Evolutionary conservation across 2,797 vertebrate genomes (phyloP), one percentile per base, ranked within the genome.

Genomic region (Buphagus erythrorhynchus): DNA sequence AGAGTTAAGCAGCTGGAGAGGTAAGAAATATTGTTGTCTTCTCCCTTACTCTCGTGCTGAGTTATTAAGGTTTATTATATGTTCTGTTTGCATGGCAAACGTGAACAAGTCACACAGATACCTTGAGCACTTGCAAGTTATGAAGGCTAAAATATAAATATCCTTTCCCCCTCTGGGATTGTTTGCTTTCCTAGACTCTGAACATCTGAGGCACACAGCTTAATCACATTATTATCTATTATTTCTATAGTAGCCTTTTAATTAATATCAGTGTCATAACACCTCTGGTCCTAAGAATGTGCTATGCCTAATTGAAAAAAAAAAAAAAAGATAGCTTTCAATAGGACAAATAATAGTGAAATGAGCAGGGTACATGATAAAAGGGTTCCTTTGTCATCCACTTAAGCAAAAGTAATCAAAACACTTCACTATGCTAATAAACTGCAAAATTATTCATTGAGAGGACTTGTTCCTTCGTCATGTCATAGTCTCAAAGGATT

Each of bases 361-460:
- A 78, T 52, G 62, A 95, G 69, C 38, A 75, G 66, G 26, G 51
- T 58, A 52, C 17, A 5, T 55, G 85, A 72, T 75, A 86, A 90
- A 91, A 84, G 35, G 20, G 36, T 62, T 86, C 66, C 66, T 86
- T 89, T 93, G 89, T 88, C 69, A 71, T 68, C 77, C 94, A 86
- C 69, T 88, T 91, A 28, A 82, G 61, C 68, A 93, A 92, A 96
- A 91, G 87, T 83, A 93, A 96, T 93, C 84, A 89, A 94, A 96
- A 89, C 92, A 86, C 58, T 91, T 91, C 89, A 88, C 65, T 81
- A 78, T 95, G 96, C 92, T 96, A 97, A 96, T 86, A 94, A 94
- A 91, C 84, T 83, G 91, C 78, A 80, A 91, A 94, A 89, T 94
- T 96, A 96, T 96, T 95, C 86, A 89, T 79, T 86, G 96, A 94